These are phyloP conservation scores for Sinella curviseta DNA, from an alignment of 1,140 invertebrate genomes.

Conservation along the genomic window DNA sequence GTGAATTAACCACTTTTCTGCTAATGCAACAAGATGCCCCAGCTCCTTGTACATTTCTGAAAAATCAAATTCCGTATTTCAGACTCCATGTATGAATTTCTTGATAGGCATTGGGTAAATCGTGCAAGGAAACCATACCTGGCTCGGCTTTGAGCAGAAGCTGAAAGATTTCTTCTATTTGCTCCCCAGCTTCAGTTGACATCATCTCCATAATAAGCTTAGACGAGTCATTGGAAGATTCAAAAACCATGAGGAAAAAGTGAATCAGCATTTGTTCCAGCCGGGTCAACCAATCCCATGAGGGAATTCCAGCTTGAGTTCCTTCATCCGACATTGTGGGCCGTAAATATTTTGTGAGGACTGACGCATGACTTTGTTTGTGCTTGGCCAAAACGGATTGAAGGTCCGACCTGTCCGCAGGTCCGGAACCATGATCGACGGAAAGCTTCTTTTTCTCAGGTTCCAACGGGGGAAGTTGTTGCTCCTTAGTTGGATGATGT, in stretches of 20 bases:
- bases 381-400: background rate
- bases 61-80: background rate
- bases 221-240: background rate
- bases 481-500: background rate
- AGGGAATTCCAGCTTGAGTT: conserved; percentile 17
- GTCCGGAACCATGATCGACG: background rate
- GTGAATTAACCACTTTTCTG: conserved; percentile 10
- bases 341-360: background rate
- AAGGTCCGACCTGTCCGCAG: background rate
- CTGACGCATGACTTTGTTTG: background rate
- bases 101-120: no score
- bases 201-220: conserved; percentile 24
- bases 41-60: conserved; percentile 23
- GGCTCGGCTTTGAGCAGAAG: conserved; percentile 6
- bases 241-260: conserved; percentile 34
- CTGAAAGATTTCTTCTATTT: conserved; percentile 16
- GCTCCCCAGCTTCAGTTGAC: background rate
- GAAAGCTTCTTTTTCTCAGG: background rate
- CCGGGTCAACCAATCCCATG: conserved; percentile 18
- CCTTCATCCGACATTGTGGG: background rate
- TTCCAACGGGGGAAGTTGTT: background rate
- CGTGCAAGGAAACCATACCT: background rate
- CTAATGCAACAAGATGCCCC: background rate
- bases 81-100: no score
- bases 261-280: conserved; percentile 28